phyloP scores from a whole-genome alignment of 2,888 invertebrate genomes.

The Hylaea fasciaria region DNA sequence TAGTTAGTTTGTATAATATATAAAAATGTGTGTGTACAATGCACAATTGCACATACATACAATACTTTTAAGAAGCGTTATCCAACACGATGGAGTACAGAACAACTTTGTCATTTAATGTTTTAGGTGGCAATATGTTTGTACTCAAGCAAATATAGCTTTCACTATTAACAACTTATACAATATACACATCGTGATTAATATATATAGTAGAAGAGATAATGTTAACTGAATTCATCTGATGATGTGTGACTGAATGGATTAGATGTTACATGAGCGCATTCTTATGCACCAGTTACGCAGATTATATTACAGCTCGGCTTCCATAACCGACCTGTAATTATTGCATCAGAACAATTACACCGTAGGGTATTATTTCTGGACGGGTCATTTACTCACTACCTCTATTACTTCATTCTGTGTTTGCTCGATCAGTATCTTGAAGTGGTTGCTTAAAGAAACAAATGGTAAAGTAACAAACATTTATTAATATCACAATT shows the following conservation, averaged over 20 bases:
- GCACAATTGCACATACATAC: no score
- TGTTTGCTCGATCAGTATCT: conserved; percentile 13
- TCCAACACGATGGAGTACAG: no score
- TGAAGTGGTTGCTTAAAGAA: conserved; percentile 19
- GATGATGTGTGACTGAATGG: conserved; percentile 33
- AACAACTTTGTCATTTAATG: no score
- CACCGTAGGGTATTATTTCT: conserved; percentile 29
- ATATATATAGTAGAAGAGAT: neutral
- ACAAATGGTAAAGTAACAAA: conserved; percentile 57
- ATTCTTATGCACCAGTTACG: conserved; percentile 39
- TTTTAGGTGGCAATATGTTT: no score
- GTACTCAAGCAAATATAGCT: no score
- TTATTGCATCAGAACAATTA: conserved; percentile 50
- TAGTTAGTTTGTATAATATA: no score
- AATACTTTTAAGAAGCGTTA: no score
- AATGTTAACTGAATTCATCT: conserved; percentile 19
- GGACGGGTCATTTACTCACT: conserved; percentile 33
- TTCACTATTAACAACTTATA: no score
- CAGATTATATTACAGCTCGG: conserved; percentile 39
- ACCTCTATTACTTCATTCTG: conserved; percentile 18
- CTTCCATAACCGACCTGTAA: conserved; percentile 46
- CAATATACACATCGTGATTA: no score
- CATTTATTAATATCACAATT: conserved; percentile 84
- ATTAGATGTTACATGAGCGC: conserved; percentile 39
- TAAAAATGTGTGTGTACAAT: no score